These are phyloP conservation scores for Lysiphlebus fabarum DNA, from an alignment of 1,140 invertebrate genomes.

Conservation along the genomic window DNA sequence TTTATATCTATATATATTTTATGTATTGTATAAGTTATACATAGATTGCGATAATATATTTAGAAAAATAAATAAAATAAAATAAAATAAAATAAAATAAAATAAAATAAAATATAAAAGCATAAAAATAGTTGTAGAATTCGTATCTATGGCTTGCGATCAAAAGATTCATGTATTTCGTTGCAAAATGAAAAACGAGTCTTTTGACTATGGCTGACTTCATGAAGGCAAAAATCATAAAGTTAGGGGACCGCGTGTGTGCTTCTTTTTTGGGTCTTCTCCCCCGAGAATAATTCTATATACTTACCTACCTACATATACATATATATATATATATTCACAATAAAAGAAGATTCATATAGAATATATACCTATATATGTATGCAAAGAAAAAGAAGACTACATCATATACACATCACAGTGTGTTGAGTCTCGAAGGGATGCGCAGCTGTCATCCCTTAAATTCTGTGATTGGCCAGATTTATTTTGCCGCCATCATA, in stretches of 20 bases:
- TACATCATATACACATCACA: background rate
- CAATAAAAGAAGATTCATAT: constrained; percentile 17
- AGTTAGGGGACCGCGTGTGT: constrained; percentile 46
- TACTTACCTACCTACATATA: too few relatives aligned
- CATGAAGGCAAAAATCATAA: constrained; percentile 57
- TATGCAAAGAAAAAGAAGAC: constrained; percentile 23
- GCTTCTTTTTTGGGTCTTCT: constrained; percentile 24
- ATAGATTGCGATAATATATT: too few relatives aligned
- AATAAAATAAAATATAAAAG: too few relatives aligned
- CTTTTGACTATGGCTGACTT: constrained; percentile 55
- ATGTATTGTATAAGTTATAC: too few relatives aligned
- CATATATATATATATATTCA: too few relatives aligned
- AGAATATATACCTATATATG: too few relatives aligned
- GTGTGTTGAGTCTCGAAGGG: constrained; percentile 31
- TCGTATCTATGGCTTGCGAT: too few relatives aligned
- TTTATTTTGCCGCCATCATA: constrained; percentile 46
- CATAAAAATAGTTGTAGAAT: too few relatives aligned
- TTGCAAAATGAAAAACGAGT: constrained; percentile 1
- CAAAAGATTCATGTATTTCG: too few relatives aligned
- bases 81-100: too few relatives aligned
- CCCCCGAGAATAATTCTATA: background rate
- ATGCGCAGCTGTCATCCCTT: constrained; percentile 50
- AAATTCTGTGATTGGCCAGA: constrained; percentile 42
- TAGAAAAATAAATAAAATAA: too few relatives aligned
- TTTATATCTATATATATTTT: too few relatives aligned